Base-by-base conservation (phyloP, 1,140 invertebrate species). In the Hycleus phaleratus region DNA sequence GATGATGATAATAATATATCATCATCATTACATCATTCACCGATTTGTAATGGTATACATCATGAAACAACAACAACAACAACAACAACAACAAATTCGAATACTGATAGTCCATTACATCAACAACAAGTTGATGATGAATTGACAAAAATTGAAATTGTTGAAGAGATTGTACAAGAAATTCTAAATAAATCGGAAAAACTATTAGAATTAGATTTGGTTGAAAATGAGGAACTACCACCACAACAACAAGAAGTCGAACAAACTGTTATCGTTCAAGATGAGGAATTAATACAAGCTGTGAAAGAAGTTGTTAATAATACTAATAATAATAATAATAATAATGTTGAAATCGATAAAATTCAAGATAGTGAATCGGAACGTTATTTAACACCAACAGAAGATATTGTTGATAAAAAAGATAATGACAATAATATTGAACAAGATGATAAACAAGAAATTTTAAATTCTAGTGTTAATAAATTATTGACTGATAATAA, bases 111-210 rank as follows among this genome's bases (percentile, higher is more conserved):
- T 47, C 68, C 71, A 0, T 32, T 32, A 32, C 32, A 32, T 32
- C 32, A 32, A 32, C 62, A 54, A 12, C 68, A 68, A 47, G 56
- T 56, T 24, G 66, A 68, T 3, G 73, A 78, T 58, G 80, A 82
- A 60, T 72, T 78, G 25, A 75, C 75, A 26, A 77, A 77, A 59
- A 73, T 66, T 48, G 77, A 81, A 65, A 74, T 80, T 55, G 79
- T 79, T 6, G 74, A 80, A 60, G 79, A 82, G 45, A 81, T 83
- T 60, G 78, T 84, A 55, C 74, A 78, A 52, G 79, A 82, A 53
- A 82, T 80, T 51, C 67, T 82, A 6, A 71, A 78, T 12, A 79
- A 77, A 58, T 81, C 77, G 7, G 82, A 85, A 50, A 80, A 81
- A 61, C 72, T 79, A 3, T 56, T 84, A 9, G 72, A 77, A 38